Evolutionary conservation across 92 coral and sea anemone species (phyloP).

Genomic region (Metridium senile): DNA sequence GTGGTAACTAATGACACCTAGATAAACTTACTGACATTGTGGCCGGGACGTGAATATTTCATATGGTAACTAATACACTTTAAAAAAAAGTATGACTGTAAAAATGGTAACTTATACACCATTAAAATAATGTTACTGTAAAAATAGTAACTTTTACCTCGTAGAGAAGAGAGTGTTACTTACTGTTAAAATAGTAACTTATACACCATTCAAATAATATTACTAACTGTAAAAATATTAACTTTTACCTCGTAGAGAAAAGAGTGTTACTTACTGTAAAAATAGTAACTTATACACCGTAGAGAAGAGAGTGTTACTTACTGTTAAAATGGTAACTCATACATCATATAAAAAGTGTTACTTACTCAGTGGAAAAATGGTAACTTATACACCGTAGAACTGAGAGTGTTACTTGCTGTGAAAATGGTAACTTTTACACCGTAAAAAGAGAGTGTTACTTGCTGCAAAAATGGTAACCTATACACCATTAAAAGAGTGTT

Average conservation of each 20-base stretch:
- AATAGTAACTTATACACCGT: not conserved
- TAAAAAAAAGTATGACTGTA: not conserved
- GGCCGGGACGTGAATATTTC: no score
- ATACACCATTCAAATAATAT: no score
- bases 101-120: no score
- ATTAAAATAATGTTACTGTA: no score
- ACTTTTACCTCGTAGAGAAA: not conserved
- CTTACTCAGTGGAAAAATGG: not conserved
- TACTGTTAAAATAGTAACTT: no score
- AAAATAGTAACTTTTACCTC: no score
- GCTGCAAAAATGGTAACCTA: not conserved
- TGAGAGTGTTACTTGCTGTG: not conserved
- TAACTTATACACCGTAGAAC: not conserved
- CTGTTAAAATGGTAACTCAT: not conserved
- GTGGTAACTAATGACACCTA: not conserved
- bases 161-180: no score
- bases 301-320: not conserved
- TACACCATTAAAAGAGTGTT: not conserved
- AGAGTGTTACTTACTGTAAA: not conserved
- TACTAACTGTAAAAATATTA: not conserved
- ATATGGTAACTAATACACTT: no score
- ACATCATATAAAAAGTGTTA: not conserved
- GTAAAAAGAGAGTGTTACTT: not conserved
- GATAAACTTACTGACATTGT: no score
- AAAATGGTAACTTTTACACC: not conserved